phyloP scores from a whole-genome alignment of 2,113 vertebrate species.

The Corvus cornix region DNA sequence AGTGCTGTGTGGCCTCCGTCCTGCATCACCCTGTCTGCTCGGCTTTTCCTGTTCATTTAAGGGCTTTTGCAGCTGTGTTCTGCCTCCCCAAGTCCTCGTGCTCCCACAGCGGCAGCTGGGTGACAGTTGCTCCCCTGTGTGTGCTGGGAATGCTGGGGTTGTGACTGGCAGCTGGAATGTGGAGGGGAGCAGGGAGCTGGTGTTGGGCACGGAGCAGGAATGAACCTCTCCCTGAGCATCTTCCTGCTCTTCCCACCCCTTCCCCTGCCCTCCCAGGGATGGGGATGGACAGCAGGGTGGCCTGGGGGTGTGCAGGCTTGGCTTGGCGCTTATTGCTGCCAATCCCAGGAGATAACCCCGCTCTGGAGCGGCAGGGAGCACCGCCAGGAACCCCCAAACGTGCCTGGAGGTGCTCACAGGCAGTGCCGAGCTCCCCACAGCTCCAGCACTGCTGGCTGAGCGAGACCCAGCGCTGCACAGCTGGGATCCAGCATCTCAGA shows the following conservation, averaged over 20 bases:
- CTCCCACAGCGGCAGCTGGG: rapidly evolving
- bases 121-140: background rate
- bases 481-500: background rate
- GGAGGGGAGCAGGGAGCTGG: background rate
- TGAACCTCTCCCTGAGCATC: background rate
- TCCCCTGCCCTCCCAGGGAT: background rate
- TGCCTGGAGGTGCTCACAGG: background rate
- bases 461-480: background rate
- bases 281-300: background rate
- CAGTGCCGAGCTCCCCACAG: background rate
- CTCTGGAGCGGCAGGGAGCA: background rate
- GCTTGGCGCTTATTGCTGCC: background rate
- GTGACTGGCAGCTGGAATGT: background rate
- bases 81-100: background rate
- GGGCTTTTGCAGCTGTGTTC: background rate
- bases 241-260: background rate
- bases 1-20: background rate
- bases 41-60: background rate
- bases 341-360: background rate
- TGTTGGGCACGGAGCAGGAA: rapidly evolving
- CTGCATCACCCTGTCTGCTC: background rate
- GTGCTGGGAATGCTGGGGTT: rapidly evolving
- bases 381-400: background rate
- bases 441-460: background rate
- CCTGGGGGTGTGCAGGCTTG: background rate